Evolutionary conservation across 2,888 invertebrate genomes (phyloP), one percentile per base, ranked within the genome.

Genomic region (Drosophila nigritarsus): DNA sequence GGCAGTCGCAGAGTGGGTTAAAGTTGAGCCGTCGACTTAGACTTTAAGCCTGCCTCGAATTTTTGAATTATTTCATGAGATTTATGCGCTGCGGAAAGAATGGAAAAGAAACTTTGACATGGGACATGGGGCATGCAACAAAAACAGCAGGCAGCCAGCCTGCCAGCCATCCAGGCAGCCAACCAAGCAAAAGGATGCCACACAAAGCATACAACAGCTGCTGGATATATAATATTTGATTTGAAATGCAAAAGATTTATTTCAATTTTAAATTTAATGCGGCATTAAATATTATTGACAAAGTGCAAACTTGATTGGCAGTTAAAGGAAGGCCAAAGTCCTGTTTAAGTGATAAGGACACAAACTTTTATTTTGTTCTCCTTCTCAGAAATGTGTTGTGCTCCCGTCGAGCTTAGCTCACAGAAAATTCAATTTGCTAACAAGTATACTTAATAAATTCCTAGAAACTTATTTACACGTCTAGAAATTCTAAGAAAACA

Each of bases 51-150:
- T 78, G 82, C 68, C 63, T 53, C 73, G 65, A 78, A 73, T 82
- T 78, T 78, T 82, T 67, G 82, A 73, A 78, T 73, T 75, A 78
- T 82, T 77, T 78, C 60, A 58, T 42, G 65, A 78, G 78, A 73
- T 82, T 78, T 78, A 78, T 73, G 73, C 63, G 65, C 32, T 40
- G 45, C n/a, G 38, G 36, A 48, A 30, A 38, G 54, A 27, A 38
- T 13, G 30, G 20, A 9, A 29, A 36, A 54, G 36, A 45, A 30
- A 36, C 49, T 61, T 59, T 78, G 82, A 65, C 32, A 36, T 65
- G 58, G 63, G 34, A 20, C 54, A 61, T 36, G 30, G 24, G 18
- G 54, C 54, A 36, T 55, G 54, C 36, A 36, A 27, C 54, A 27
- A 27, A 49, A 27, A 34, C 15, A 74, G 64, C 29, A 56, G n/a